Conservation (phyloP, 1,140 invertebrate genomes). For the Dolichoris vasculosae region DNA sequence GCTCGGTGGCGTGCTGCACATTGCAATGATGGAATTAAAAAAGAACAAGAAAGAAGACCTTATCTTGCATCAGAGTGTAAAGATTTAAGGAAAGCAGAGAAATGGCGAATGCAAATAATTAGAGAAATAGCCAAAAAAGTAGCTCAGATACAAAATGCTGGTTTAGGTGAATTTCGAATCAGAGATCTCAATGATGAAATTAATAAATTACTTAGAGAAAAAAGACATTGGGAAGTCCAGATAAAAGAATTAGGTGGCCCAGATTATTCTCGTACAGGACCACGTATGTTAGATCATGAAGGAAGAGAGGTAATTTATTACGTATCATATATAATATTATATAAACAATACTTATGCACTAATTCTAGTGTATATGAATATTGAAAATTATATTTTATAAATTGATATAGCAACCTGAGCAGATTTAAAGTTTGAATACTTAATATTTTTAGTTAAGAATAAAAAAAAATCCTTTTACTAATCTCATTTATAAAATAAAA, state of each 20-base stretch:
- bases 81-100: conserved; percentile 92
- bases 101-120: conserved; percentile 97
- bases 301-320: conserved; percentile 93
- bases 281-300: conserved; percentile 96
- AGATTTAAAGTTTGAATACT: no score
- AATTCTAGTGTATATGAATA: no score
- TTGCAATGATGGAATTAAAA: conserved; percentile 85
- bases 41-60: conserved; percentile 88
- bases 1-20: conserved; percentile 96
- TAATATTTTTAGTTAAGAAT: no score
- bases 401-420: no score
- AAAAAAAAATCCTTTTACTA: no score
- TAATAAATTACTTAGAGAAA: conserved; percentile 96
- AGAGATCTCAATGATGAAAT: conserved; percentile 99
- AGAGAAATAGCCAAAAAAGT: conserved; percentile 98
- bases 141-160: conserved; percentile 99
- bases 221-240: conserved; percentile 97
- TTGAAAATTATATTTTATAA: no score
- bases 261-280: conserved; percentile 93
- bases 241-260: conserved; percentile 96
- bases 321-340: not conserved
- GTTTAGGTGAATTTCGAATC: conserved; percentile 97
- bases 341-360: no score
- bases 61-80: conserved; percentile 95
- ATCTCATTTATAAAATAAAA: conserved; percentile 6